A percentile compares a stretch with the other conserved stretches of the same genome.
phyloP scores from a whole-genome alignment of 2,797 vertebrate species.

The Acipenser transmontanus region DNA sequence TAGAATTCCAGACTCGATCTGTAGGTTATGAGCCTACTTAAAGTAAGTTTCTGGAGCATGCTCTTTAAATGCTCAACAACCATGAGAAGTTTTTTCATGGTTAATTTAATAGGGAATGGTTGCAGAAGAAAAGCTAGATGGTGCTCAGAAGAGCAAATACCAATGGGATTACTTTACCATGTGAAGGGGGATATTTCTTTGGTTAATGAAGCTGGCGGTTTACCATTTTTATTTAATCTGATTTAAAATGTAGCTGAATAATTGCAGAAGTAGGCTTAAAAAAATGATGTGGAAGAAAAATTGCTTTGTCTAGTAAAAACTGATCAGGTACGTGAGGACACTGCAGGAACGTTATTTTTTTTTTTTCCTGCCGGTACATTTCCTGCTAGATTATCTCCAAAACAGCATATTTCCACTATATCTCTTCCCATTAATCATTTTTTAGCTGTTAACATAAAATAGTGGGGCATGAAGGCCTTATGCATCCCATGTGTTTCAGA shows the following conservation, averaged over 20 bases:
- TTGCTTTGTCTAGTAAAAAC: slow-evolving; percentile 7
- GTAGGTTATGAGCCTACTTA: too few species aligned
- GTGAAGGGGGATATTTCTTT: slow-evolving; percentile 10
- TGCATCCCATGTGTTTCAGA: slow-evolving; percentile 10
- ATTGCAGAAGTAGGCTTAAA: slow-evolving; percentile 5
- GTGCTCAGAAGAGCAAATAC: too few species aligned
- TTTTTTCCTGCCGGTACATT: not conserved
- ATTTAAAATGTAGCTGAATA: slow-evolving; percentile 24
- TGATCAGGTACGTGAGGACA: not conserved
- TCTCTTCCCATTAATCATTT: slow-evolving; percentile 22
- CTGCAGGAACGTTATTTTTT: slow-evolving; percentile 1
- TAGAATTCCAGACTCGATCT: too few species aligned
- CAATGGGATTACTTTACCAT: too few species aligned
- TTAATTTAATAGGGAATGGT: too few species aligned
- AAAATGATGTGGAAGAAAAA: slow-evolving; percentile 22
- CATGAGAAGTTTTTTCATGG: too few species aligned
- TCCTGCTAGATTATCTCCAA: slow-evolving; percentile 18
- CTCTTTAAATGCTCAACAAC: too few species aligned
- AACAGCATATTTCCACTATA: not conserved
- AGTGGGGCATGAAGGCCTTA: not conserved
- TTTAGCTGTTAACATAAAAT: slow-evolving; percentile 19
- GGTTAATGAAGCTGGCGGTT: slow-evolving; percentile 12
- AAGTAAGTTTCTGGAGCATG: too few species aligned
- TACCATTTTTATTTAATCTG: slow-evolving; percentile 20
- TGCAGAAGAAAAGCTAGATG: too few species aligned